Base-by-base conservation (phyloP, 2,797 vertebrate species). In the Poecilia wingei region DNA sequence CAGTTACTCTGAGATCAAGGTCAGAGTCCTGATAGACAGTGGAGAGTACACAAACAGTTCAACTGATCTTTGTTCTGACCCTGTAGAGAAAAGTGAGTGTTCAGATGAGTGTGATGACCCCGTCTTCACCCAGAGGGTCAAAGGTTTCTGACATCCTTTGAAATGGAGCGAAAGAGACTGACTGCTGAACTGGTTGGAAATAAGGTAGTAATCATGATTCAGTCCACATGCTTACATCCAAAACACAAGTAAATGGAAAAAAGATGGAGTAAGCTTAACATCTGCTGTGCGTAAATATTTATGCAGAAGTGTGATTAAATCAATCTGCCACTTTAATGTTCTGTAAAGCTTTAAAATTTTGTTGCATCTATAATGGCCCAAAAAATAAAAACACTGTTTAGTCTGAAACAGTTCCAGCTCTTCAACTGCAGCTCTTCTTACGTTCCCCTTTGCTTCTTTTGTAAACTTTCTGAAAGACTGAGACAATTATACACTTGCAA, bases 91-190 rank as follows among this genome's bases (percentile, higher is more conserved):
- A 79, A 74, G 70, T 72, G 73, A 72, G 77, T 36, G 80, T n/a
- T 70, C 76, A 80, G 84, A 66, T 76, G 41, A 84, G 85, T 82
- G 76, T 43, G 0, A 43, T 86, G 87, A 90, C 82, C 91, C 83
- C 79, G 59, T 80, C 88, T 88, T 75, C 70, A 43, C 84, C 86
- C 81, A 33, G 41, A 64, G 82, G 93, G 92, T 95, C 89, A 91
- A 84, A 94, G 92, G 91, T 91, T 61, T 79, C 76, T 55, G 84
- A 84, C 82, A 82, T 41, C 66, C 85, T 94, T 92, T 91, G 87
- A 94, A 92, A 90, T 75, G 83, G 68, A 90, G 85, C 81, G 76
- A 87, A 85, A 66, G 82, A 91, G 53, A 79, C 81, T 77, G 55
- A 78, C 70, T 78, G 76, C 61, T 57, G 74, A 77, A 81, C 86